Conservation (phyloP, 1,140 invertebrate genomes). For the Diorhabda elongata region DNA sequence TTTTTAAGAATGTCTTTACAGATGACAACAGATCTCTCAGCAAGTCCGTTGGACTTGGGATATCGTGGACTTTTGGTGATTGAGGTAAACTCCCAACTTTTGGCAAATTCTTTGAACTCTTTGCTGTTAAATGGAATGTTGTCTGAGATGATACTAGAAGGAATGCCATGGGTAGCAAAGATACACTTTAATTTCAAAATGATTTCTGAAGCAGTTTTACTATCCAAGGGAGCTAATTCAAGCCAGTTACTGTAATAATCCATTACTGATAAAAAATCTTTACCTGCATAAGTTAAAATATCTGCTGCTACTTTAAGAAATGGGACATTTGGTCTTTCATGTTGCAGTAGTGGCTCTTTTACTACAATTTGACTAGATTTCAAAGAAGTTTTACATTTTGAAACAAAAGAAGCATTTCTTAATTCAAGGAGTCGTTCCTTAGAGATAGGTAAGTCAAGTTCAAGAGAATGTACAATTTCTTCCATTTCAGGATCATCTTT, state of each 20-base stretch:
- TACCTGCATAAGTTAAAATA: constrained; percentile 36
- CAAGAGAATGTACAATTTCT: constrained; percentile 13
- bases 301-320: constrained; percentile 41
- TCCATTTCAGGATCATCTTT: constrained; percentile 14
- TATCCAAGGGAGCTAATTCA: constrained; percentile 33
- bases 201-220: constrained; percentile 26
- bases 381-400: constrained; percentile 42
- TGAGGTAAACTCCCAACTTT: constrained; percentile 39
- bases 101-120: constrained; percentile 36
- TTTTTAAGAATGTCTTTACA: constrained; percentile 39
- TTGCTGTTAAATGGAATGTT: constrained; percentile 35
- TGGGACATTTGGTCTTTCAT: constrained; percentile 37
- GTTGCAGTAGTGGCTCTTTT: constrained; percentile 42
- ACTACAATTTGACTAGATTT: constrained; percentile 34
- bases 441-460: constrained; percentile 1
- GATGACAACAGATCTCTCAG: constrained; percentile 40
- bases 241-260: constrained; percentile 37
- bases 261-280: constrained; percentile 19
- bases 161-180: constrained; percentile 36
- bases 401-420: constrained; percentile 27
- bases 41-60: constrained; percentile 42
- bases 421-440: not conserved
- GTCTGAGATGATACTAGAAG: constrained; percentile 35
- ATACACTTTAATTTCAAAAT: constrained; percentile 11
- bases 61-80: constrained; percentile 45